Conservation (phyloP, 2,888 invertebrate genomes). For the Allophyes oxyacanthae region DNA sequence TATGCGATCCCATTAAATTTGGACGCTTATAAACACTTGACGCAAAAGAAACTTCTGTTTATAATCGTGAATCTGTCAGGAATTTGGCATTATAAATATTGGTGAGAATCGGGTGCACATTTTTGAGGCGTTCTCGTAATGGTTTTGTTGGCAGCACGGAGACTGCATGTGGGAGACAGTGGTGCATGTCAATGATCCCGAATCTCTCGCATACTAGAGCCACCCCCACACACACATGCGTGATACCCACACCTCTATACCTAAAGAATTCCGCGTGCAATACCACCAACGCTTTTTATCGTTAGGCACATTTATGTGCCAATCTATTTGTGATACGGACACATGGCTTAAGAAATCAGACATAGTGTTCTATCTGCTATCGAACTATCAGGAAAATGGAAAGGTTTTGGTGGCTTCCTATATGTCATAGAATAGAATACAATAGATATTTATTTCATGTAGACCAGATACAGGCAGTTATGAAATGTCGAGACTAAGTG, state of each 20-base stretch:
- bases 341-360: not conserved
- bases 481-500: no score
- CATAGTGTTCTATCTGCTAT: no score
- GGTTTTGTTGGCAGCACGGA: constrained; percentile 51
- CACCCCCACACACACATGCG: constrained; percentile 23
- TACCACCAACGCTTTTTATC: constrained; percentile 34
- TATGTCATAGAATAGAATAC: no score
- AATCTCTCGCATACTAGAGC: constrained; percentile 47
- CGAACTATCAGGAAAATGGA: no score
- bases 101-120: constrained; percentile 21
- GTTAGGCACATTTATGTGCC: constrained; percentile 30
- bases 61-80: constrained; percentile 9
- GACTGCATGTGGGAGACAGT: constrained; percentile 28
- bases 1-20: constrained; percentile 6
- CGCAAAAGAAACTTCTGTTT: constrained; percentile 13
- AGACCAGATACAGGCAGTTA: no score
- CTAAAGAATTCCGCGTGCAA: constrained; percentile 31
- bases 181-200: constrained; percentile 56
- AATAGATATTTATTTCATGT: no score
- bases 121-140: constrained; percentile 20
- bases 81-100: constrained; percentile 21
- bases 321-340: constrained; percentile 37
- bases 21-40: constrained; percentile 9
- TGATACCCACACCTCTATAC: not conserved
- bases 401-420: no score